Base-by-base conservation (phyloP, 2,113 vertebrate species). In the Neomonachus schauinslandi region DNA sequence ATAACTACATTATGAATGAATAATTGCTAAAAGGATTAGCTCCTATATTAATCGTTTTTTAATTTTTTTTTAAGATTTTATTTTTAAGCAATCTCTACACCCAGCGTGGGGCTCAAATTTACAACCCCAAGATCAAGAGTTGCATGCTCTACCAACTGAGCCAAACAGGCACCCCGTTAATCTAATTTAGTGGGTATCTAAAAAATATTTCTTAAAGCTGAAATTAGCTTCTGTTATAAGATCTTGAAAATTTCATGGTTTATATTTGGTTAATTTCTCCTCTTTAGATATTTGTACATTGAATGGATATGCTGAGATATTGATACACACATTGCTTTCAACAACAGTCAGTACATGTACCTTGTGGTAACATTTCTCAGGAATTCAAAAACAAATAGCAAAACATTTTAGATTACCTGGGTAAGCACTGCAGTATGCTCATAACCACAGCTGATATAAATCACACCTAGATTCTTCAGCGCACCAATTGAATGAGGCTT, bases 391-490 rank as follows among this genome's bases (percentile, higher is more conserved):
- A 89, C 81, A 71, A 79, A 57, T 26, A 65, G 42, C 14, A 76
- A 36, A 85, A 94, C 18, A 5, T 61, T 74, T 63, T 46, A 18
- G 14, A 51, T 97, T 99, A 99, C 99, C 99, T 99, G 99, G 57
- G 99, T 99, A 55, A 99, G 98, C 46, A 97, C 98, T 4, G 98
- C 99, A 31, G 98, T 99, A 9, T 99, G 99, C 72, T 99, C 97
- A 72, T 89, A 89, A 8, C 99, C 99, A 98, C 99, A 99, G 98
- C 99, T 99, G 98, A 99, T 99, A 89, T 99, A 99, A 95, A 99
- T 99, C 74, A 99, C 99, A 96, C 99, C 99, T 85, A 99, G 99
- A 94, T 99, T 86, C 99, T 98, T 97, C 99, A 97, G 98, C 98
- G 99, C 96, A 99, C 99, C 97, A 99, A 82, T 99, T 98, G 97